Evolutionary conservation across 2,113 vertebrate species (phyloP), one percentile per base, ranked within the genome.

Genomic region (Tragelaphus imberbis): DNA sequence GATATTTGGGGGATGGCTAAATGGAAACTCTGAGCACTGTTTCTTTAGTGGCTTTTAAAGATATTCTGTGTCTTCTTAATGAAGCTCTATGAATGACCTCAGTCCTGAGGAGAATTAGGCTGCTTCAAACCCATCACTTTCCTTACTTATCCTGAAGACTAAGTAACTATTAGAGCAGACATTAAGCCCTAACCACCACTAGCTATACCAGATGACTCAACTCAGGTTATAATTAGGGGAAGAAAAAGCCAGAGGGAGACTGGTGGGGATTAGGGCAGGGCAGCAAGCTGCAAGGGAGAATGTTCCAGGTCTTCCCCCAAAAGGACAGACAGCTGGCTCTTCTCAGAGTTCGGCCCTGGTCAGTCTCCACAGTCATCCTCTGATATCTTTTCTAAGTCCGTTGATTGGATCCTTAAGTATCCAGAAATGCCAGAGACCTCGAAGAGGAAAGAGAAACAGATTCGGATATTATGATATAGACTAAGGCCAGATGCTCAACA

Each of bases 141-240:
- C 95, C 97, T 91, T 93, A 94, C 97, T 98, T 98, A 97, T 88
- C 63, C 97, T 81, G 44, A 98, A 97, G 97, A 98, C 95, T 97
- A 98, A 98, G 98, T 97, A 97, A 97, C 97, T 98, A 98, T 98
- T 98, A 98, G 98, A 95, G 96, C 94, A 94, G 97, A 97, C 97
- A 98, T 97, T 98, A 98, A 97, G 87, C 91, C 93, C 68, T 98
- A 98, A 98, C 97, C 97, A 98, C 98, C 93, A 95, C 88, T 77
- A 96, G 93, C 95, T 97, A 36, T 71, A 94, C 63, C 63, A 87
- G 92, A 98, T 98, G 98, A 98, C 94, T 98, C 97, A 98, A 93
- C 96, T 59, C 97, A 97, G 97, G 86, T 98, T 98, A 97, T 98
- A 98, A 98, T 98, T 98, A 98, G 65, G 93, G 97, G 94, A 96